Percentiles rank a stretch among this genome's conserved stretches.
Conservation (phyloP, 2,797 vertebrate species). For the Galagoides demidoff region DNA sequence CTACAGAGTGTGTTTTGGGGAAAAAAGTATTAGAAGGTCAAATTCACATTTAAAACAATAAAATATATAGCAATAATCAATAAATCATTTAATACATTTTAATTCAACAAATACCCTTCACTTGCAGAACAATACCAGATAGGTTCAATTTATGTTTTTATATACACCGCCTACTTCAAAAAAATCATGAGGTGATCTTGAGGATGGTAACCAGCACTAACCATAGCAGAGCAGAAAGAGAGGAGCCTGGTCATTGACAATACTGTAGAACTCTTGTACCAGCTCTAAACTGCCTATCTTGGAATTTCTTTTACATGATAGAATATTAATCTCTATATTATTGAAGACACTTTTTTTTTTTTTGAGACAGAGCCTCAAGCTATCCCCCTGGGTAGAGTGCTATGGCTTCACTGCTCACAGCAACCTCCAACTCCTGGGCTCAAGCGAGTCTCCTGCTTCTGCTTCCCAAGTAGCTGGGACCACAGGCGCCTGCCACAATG, state of each 20-base stretch:
- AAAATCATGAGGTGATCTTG: background rate
- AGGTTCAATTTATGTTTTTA: constrained; percentile 16
- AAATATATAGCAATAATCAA: background rate
- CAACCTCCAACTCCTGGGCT: no score
- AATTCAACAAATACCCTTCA: constrained; percentile 52
- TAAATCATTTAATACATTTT: constrained; percentile 32
- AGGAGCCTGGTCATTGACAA: background rate
- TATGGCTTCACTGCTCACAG: no score
- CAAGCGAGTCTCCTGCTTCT: no score
- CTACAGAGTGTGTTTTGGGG: background rate
- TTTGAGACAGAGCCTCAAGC: no score
- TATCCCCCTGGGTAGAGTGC: no score
- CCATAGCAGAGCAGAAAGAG: background rate
- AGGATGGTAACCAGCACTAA: constrained; percentile 1
- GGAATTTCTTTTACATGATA: background rate
- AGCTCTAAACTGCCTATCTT: background rate
- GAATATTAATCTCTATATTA: background rate
- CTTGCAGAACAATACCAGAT: background rate
- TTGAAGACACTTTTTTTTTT: background rate
- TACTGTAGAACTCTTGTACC: background rate
- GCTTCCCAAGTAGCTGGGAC: no score
- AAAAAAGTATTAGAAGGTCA: constrained; percentile 17
- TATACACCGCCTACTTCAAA: background rate
- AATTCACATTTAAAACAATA: constrained; percentile 45
- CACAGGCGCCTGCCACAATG: no score